Evolutionary conservation across 1,140 invertebrate genomes (phyloP).

Genomic region (Pseudachorutes palmiensis): DNA sequence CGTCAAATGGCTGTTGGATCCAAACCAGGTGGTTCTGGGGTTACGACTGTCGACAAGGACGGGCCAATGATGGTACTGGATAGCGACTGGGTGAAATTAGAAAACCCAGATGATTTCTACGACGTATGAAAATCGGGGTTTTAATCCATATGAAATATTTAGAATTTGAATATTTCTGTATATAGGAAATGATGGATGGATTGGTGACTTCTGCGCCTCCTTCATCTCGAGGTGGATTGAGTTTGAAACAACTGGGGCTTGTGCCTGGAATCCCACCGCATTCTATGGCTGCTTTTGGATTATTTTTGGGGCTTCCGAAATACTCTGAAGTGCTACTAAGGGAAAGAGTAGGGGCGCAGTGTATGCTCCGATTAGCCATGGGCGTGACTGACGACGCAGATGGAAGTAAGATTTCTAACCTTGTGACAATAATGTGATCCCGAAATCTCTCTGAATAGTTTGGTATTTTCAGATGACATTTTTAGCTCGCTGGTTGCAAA

Average conservation of each 20-base stretch:
- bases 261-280: slow-evolving; percentile 66
- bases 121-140: no score
- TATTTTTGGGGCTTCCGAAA: slow-evolving; percentile 75
- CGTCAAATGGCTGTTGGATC: slow-evolving; percentile 41
- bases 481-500: slow-evolving; percentile 63
- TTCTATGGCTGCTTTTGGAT: slow-evolving; percentile 77
- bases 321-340: slow-evolving; percentile 79
- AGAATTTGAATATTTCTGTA: slow-evolving; percentile 18
- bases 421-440: neutral
- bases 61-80: slow-evolving; percentile 24
- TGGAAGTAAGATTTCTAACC: slow-evolving; percentile 53
- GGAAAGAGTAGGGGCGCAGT: slow-evolving; percentile 73
- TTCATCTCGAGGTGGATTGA: slow-evolving; percentile 27
- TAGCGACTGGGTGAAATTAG: slow-evolving; percentile 72
- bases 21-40: slow-evolving; percentile 4
- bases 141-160: no score
- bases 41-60: neutral
- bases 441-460: neutral
- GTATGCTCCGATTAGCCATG: slow-evolving; percentile 70
- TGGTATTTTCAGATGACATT: slow-evolving; percentile 55
- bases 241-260: slow-evolving; percentile 31
- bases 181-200: slow-evolving; percentile 36
- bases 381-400: slow-evolving; percentile 86
- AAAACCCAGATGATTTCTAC: slow-evolving; percentile 60
- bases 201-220: slow-evolving; percentile 33